Evolutionary conservation across 2,888 invertebrate genomes (phyloP).

Genomic region (Leptarthrus brevirostris): DNA sequence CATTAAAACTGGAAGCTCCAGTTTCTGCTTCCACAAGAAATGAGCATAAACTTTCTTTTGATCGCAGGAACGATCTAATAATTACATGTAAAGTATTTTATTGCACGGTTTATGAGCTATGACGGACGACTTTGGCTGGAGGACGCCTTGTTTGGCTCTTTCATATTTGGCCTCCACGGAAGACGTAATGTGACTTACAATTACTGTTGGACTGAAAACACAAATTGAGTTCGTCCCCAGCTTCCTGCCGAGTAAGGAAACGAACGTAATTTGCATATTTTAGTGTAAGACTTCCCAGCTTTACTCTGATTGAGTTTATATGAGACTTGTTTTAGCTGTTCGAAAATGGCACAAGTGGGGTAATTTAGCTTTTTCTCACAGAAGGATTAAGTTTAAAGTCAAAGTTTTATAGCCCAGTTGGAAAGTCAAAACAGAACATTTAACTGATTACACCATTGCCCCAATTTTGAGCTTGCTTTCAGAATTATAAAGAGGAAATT

Average conservation of each 20-base stretch:
- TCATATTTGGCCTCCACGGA: background rate
- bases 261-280: constrained; percentile 50
- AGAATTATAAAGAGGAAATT: too few relatives aligned
- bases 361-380: background rate
- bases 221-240: constrained; percentile 5
- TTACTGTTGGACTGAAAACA: constrained; percentile 29
- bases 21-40: constrained; percentile 1
- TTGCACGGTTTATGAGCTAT: constrained; percentile 50
- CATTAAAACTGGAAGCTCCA: background rate
- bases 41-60: constrained; percentile 40
- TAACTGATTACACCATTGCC: background rate
- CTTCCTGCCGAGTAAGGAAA: constrained; percentile 7
- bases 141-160: background rate
- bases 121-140: constrained; percentile 23
- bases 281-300: constrained; percentile 48
- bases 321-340: constrained; percentile 48
- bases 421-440: background rate
- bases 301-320: constrained; percentile 48
- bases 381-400: constrained; percentile 3
- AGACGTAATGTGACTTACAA: constrained; percentile 44
- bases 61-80: constrained; percentile 43
- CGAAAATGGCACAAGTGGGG: background rate
- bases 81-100: constrained; percentile 52
- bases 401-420: background rate
- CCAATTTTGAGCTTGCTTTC: background rate